Conservation (phyloP, 2,113 vertebrate species). For the Oophaga pumilio region DNA sequence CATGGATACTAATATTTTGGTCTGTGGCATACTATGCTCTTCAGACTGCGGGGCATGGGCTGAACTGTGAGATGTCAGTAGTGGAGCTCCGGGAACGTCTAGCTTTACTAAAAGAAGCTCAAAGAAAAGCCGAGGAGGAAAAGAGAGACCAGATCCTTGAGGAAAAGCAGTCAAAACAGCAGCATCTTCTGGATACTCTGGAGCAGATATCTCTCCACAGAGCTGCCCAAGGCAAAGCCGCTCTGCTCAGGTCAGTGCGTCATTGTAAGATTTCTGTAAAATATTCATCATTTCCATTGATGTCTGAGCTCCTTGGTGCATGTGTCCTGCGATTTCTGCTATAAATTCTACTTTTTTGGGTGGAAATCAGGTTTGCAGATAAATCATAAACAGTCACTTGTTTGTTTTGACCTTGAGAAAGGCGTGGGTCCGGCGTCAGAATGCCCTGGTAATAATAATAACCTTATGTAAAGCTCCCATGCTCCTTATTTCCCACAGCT, state of each 20-base stretch:
- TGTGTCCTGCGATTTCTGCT: too few species aligned
- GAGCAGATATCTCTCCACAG: constrained; percentile 79
- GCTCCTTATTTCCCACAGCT: too few species aligned
- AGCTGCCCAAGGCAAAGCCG: constrained; percentile 71
- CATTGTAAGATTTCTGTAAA: too few species aligned
- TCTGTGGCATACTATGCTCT: background rate
- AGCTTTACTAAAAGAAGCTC: constrained; percentile 73
- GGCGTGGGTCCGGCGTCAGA: too few species aligned
- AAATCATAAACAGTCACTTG: too few species aligned
- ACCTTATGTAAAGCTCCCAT: too few species aligned
- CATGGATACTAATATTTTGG: background rate
- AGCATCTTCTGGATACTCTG: constrained; percentile 75
- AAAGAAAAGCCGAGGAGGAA: constrained; percentile 74
- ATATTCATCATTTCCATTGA: background rate
- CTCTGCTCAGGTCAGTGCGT: constrained; percentile 77
- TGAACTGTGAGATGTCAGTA: constrained; percentile 90
- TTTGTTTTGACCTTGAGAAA: too few species aligned
- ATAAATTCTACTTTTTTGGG: too few species aligned
- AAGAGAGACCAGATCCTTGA: constrained; percentile 79
- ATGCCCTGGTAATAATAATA: too few species aligned
- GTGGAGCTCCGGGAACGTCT: constrained; percentile 85
- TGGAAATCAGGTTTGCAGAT: too few species aligned
- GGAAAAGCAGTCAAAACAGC: constrained; percentile 77
- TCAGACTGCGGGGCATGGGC: constrained; percentile 80
- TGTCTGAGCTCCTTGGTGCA: too few species aligned